Percentiles rank a stretch among this genome's conserved stretches.
Evolutionary conservation across 2,888 invertebrate species (phyloP).

Genomic region (Psylliodes chrysocephalus): DNA sequence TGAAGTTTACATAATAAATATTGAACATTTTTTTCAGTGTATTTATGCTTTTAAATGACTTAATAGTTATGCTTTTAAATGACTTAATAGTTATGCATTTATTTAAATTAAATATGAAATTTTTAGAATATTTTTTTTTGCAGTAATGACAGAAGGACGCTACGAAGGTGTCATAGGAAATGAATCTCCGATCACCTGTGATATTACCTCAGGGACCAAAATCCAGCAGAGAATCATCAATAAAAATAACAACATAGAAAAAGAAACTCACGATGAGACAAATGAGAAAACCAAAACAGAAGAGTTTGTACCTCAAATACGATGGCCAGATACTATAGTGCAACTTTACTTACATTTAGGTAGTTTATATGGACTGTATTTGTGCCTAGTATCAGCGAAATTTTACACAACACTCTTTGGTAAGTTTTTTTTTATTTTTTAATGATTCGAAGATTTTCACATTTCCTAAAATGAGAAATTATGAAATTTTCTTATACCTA

Average conservation of each 20-base stretch:
- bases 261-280: slow-evolving; percentile 22
- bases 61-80: too few species aligned
- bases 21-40: too few species aligned
- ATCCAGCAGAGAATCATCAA: slow-evolving; percentile 28
- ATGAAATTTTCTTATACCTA: too few species aligned
- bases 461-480: too few species aligned
- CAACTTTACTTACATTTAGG: slow-evolving; percentile 78
- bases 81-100: too few species aligned
- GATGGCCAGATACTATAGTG: slow-evolving; percentile 78
- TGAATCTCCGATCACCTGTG: slow-evolving; percentile 29
- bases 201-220: slow-evolving; percentile 29
- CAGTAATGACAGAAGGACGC: slow-evolving; percentile 46
- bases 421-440: slow-evolving; percentile 68
- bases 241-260: slow-evolving; percentile 33
- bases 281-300: slow-evolving; percentile 31
- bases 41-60: too few species aligned
- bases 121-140: too few species aligned
- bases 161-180: slow-evolving; percentile 34
- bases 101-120: too few species aligned
- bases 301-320: slow-evolving; percentile 70
- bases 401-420: slow-evolving; percentile 77
- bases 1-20: too few species aligned
- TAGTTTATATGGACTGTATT: slow-evolving; percentile 75
- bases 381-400: slow-evolving; percentile 71
- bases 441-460: too few species aligned